Percentiles rank a stretch among this genome's conserved stretches.
Conservation (phyloP, 2,888 invertebrate genomes). For the Lycocerus yunnanus region DNA sequence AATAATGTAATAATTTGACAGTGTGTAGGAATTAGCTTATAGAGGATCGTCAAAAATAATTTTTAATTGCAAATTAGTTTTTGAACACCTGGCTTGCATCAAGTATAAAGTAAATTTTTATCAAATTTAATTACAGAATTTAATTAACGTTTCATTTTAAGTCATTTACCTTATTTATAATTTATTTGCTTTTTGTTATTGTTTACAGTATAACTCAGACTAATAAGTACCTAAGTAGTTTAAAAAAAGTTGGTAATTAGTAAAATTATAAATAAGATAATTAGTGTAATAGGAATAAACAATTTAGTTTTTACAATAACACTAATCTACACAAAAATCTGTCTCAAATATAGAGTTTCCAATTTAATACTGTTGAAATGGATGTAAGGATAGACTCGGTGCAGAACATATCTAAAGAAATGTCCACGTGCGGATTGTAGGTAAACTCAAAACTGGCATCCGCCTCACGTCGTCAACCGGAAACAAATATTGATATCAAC, state of each 20-base stretch:
- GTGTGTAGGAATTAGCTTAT: background rate
- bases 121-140: background rate
- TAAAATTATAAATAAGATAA: background rate
- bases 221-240: background rate
- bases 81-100: background rate
- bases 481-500: slow-evolving; percentile 43
- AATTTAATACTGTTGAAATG: slow-evolving; percentile 48
- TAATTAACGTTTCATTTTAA: background rate
- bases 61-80: background rate
- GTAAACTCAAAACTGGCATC: slow-evolving; percentile 46
- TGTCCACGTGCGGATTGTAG: slow-evolving; percentile 43
- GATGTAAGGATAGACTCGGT: slow-evolving; percentile 45
- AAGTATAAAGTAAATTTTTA: background rate
- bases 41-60: background rate
- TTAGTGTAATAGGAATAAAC: slow-evolving; percentile 6
- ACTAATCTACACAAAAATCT: slow-evolving; percentile 47
- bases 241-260: background rate
- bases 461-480: slow-evolving; percentile 43
- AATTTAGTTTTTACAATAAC: slow-evolving; percentile 24
- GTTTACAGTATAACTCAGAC: background rate
- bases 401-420: slow-evolving; percentile 35
- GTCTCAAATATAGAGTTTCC: slow-evolving; percentile 44
- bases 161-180: background rate
- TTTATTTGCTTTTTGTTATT: background rate
- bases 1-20: background rate